A percentile compares a stretch with the other conserved stretches of the same genome.
Conservation (phyloP, 2,888 invertebrate genomes). For the Ditylenchus weischeri region DNA sequence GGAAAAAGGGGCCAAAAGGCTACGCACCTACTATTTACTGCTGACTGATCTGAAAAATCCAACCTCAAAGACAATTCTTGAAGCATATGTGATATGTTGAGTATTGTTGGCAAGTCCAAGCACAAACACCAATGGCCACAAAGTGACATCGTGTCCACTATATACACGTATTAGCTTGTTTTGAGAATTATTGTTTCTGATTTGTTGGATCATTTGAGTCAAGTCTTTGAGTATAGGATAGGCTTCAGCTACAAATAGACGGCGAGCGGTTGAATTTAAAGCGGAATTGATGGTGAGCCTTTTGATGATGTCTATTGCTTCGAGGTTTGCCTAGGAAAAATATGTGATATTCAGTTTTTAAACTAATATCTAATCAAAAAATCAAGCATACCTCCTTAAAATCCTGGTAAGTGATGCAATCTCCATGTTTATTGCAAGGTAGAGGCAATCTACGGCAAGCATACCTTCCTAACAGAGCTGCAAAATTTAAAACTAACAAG, state of each 20-base stretch:
- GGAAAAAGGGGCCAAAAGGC: too few species aligned
- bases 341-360: neutral
- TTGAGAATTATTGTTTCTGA: neutral
- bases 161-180: slow-evolving; percentile 74
- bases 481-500: neutral
- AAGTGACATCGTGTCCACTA: slow-evolving; percentile 86
- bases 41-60: too few species aligned
- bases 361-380: neutral
- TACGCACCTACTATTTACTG: too few species aligned
- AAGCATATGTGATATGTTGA: slow-evolving; percentile 74
- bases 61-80: slow-evolving; percentile 77
- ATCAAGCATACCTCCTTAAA: slow-evolving; percentile 16
- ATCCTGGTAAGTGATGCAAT: slow-evolving; percentile 25
- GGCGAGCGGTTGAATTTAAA: slow-evolving; percentile 51
- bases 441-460: slow-evolving; percentile 78
- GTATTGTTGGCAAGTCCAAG: slow-evolving; percentile 69
- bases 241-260: slow-evolving; percentile 59
- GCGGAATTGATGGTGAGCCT: neutral
- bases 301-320: neutral
- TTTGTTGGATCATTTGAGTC: neutral
- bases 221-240: slow-evolving; percentile 16
- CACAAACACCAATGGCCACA: slow-evolving; percentile 78
- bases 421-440: slow-evolving; percentile 69
- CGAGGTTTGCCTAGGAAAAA: neutral
- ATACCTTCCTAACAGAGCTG: slow-evolving; percentile 61